Conservation (phyloP, 2,797 vertebrate species). For the Columba guinea region DNA sequence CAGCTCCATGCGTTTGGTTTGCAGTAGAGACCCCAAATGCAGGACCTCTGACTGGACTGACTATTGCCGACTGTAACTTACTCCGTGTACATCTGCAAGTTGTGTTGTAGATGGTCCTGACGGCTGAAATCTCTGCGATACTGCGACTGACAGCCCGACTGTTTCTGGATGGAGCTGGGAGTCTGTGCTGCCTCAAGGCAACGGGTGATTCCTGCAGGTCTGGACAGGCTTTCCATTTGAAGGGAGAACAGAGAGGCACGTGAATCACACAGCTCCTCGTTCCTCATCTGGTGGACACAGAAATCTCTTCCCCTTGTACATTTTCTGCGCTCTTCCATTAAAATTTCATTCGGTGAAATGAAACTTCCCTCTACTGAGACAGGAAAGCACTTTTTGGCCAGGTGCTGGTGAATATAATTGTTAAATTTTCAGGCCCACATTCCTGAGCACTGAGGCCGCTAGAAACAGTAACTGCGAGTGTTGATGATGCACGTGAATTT, state of each 20-base stretch:
- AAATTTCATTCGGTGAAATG: background rate
- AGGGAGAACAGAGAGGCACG: background rate
- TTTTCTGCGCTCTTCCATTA: background rate
- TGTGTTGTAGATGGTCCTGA: background rate
- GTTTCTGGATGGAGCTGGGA: background rate
- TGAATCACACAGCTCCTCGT: background rate
- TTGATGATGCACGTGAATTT: background rate
- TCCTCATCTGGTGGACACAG: background rate
- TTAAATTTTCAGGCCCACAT: background rate
- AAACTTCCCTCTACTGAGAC: background rate
- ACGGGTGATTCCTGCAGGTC: background rate
- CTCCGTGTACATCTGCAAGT: background rate
- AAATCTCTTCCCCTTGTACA: background rate
- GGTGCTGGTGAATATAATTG: background rate
- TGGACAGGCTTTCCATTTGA: background rate
- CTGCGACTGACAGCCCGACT: background rate
- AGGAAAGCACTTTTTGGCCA: background rate
- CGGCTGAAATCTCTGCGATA: background rate
- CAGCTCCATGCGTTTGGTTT: background rate
- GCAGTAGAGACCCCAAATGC: background rate
- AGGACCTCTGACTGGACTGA: background rate
- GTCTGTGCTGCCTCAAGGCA: background rate
- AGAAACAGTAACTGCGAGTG: background rate
- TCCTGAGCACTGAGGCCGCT: background rate
- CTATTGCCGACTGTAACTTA: background rate